Conservation (phyloP, 92 coral and sea anemone species). For the Paragorgia papillata region DNA sequence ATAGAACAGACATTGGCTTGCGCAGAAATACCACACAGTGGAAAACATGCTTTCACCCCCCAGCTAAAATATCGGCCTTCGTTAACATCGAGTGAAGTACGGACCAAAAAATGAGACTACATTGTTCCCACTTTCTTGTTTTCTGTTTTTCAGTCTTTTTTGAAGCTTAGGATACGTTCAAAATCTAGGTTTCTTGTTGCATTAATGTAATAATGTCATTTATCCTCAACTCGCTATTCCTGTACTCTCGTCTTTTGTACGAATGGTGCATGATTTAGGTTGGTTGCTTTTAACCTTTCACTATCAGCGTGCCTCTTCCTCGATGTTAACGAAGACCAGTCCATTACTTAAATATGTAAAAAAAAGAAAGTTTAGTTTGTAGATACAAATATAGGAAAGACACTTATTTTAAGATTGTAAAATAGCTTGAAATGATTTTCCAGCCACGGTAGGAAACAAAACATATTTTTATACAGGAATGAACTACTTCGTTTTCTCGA, state of each 20-base stretch:
- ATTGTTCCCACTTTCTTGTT: not conserved
- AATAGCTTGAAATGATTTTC: constrained; percentile 12
- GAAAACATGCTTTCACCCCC: not conserved
- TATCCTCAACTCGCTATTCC: too few species aligned
- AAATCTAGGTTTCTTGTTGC: too few species aligned
- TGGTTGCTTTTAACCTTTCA: too few species aligned
- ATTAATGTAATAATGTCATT: too few species aligned
- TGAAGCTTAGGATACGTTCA: too few species aligned
- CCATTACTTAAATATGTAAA: not conserved
- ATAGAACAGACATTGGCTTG: not conserved
- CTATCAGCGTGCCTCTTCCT: not conserved
- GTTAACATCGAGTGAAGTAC: not conserved
- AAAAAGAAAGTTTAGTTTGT: constrained; percentile 8
- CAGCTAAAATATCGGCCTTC: not conserved
- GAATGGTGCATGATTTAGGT: too few species aligned
- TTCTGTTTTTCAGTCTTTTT: not conserved
- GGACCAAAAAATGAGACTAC: too few species aligned
- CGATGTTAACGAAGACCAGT: not conserved
- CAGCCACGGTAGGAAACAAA: not conserved
- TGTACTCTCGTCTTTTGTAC: too few species aligned
- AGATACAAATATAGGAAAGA: constrained; percentile 34
- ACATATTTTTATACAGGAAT: constrained; percentile 5
- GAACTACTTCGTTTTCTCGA: not conserved
- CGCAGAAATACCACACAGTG: constrained; percentile 26
- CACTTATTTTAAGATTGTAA: constrained; percentile 36